phyloP scores from a whole-genome alignment of 2,888 invertebrate species.

The Heliconius sara region DNA sequence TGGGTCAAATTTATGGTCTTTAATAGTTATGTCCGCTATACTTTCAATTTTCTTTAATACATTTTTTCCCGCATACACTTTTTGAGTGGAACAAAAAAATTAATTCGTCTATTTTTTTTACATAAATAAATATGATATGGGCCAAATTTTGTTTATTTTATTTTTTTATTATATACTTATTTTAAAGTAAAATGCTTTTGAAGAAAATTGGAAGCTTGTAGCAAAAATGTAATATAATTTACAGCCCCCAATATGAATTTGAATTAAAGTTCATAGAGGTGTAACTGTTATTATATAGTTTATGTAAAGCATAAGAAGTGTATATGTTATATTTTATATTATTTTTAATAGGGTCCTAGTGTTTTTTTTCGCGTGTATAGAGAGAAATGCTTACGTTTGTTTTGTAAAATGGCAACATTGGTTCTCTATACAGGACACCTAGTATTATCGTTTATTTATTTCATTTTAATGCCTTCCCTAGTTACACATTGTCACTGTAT shows the following conservation, averaged over 20 bases:
- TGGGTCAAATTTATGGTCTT: constrained; percentile 57
- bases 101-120: not conserved
- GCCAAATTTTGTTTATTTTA: not conserved
- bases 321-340: constrained; percentile 80
- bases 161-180: not conserved
- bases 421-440: constrained; percentile 53
- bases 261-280: constrained; percentile 77
- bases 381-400: constrained; percentile 42
- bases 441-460: constrained; percentile 62
- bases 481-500: constrained; percentile 70
- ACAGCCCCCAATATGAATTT: constrained; percentile 70
- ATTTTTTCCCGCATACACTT: not conserved
- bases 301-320: constrained; percentile 81
- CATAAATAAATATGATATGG: not conserved
- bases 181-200: constrained; percentile 37
- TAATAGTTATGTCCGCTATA: constrained; percentile 40
- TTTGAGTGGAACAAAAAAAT: not conserved
- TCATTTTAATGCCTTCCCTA: constrained; percentile 73
- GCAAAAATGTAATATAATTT: constrained; percentile 71
- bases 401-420: constrained; percentile 39
- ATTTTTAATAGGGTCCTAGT: constrained; percentile 59
- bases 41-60: constrained; percentile 38
- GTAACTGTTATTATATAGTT: constrained; percentile 81
- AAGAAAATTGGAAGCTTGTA: constrained; percentile 50
- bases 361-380: constrained; percentile 45